Evolutionary conservation across 2,113 vertebrate species (phyloP), one percentile per base, ranked within the genome.

Genomic region (Rhipidura dahli): DNA sequence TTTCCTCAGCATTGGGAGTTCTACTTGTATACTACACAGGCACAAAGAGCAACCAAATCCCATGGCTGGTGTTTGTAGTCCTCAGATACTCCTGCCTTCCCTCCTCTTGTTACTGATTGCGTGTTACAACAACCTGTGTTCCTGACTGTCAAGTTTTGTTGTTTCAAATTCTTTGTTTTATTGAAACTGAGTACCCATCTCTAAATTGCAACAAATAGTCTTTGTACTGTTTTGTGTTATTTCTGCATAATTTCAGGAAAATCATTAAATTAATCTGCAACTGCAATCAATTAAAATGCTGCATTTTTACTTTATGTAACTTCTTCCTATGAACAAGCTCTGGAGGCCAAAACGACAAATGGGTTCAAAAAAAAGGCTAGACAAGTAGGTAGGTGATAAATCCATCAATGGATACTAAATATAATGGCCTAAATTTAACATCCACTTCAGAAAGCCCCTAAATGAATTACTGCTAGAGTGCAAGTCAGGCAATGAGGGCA

Each of bases 351-450:
- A 89, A 82, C 0, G 1, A 56, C 37, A 71, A 75, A 82, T 76
- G 44, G 7, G 6, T 64, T 71, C 1, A 57, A 53, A 82, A 81
- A 81, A 35, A 71, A 75, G 42, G 6, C 57, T 64, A 84, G 78
- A 71, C 27, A 93, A 82, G 92, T 56, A 69, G 49, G 72, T n/a
- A 78, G 9, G 73, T 79, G 39, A 95, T 84, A 90, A 94, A 91
- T 85, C 65, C 20, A 85, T 40, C 60, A 64, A 47, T 10, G 35
- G 64, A 66, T 75, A 53, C 87, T 94, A 94, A 96, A 82, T 93
- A 94, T 94, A 94, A 87, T 31, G 49, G 22, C 49, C 78, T 76
- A 93, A 93, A 91, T 91, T 89, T 93, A 94, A 79, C 66, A 90
- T 23, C 14, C 70, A 79, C 44, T 89, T 71, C 44, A 90, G 61